Conservation (phyloP, 2,797 vertebrate genomes). For the Cynodonichthys magdalenae region DNA sequence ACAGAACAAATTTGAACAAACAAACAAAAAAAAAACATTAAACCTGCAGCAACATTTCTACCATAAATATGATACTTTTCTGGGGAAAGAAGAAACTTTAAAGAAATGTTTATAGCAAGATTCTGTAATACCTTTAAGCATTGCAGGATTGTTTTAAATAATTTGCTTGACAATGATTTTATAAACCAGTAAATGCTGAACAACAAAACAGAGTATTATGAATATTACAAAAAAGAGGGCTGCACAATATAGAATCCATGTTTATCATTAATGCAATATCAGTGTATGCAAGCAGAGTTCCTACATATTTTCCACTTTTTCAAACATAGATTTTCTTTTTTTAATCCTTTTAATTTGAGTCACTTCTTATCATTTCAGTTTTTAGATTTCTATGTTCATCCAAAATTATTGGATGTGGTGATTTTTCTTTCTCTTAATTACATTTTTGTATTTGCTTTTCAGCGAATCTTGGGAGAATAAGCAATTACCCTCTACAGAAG, state of each 20-base stretch:
- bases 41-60: slow-evolving; percentile 22
- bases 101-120: slow-evolving; percentile 44
- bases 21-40: neutral
- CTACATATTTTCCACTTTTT: too few species aligned
- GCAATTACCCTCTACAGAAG: too few species aligned
- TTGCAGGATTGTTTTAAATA: slow-evolving; percentile 8
- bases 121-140: slow-evolving; percentile 10
- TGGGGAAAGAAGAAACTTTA: slow-evolving; percentile 7
- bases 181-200: neutral
- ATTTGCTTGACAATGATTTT: slow-evolving; percentile 36
- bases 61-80: neutral
- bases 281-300: neutral
- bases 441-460: too few species aligned
- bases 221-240: neutral
- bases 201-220: too few species aligned
- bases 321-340: too few species aligned
- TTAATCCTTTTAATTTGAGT: too few species aligned
- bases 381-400: too few species aligned
- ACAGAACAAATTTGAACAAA: neutral
- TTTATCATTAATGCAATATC: neutral
- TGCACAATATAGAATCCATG: neutral
- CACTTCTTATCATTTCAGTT: too few species aligned
- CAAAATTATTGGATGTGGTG: too few species aligned
- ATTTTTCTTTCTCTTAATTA: too few species aligned
- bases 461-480: too few species aligned